These are phyloP conservation scores for Pachyuromys duprasi DNA, from an alignment of 2,797 vertebrate species.

Conservation along the genomic window DNA sequence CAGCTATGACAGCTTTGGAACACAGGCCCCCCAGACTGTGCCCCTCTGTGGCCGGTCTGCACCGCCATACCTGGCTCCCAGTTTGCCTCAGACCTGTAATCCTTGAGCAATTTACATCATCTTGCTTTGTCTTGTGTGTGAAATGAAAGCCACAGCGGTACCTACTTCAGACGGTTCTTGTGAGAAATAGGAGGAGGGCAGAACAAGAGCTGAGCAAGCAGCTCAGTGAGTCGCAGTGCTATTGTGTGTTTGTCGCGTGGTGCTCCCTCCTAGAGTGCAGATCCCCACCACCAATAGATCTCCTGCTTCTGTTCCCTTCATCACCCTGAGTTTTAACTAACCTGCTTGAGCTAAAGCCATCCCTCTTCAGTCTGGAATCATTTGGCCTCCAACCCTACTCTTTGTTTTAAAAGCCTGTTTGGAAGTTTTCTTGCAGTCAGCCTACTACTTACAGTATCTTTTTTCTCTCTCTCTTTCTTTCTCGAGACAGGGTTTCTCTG, in stretches of 20 bases:
- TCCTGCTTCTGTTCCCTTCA: background rate
- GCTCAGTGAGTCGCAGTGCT: background rate
- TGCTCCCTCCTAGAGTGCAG: background rate
- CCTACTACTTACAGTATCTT: background rate
- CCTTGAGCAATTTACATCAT: constrained; percentile 20
- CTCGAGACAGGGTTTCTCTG: too few relatives aligned
- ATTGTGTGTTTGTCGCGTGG: background rate
- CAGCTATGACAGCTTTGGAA: background rate
- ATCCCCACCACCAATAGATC: background rate
- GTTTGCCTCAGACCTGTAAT: constrained; percentile 44
- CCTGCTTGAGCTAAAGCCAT: background rate
- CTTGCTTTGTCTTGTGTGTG: constrained; percentile 1
- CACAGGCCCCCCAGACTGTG: background rate
- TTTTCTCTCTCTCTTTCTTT: background rate
- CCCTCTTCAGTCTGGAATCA: constrained; percentile 7
- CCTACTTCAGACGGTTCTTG: constrained; percentile 1
- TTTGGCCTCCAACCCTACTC: background rate
- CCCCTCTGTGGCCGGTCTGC: background rate
- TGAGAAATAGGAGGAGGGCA: constrained; percentile 27
- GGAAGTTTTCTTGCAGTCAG: background rate
- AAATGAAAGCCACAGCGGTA: constrained; percentile 21
- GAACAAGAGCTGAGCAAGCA: background rate
- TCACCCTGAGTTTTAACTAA: background rate
- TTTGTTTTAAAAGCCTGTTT: background rate
- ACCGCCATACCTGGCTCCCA: background rate